These are phyloP conservation scores for Rhegmatorhina hoffmannsi DNA, from an alignment of 2,113 vertebrate species.

Conservation along the genomic window DNA sequence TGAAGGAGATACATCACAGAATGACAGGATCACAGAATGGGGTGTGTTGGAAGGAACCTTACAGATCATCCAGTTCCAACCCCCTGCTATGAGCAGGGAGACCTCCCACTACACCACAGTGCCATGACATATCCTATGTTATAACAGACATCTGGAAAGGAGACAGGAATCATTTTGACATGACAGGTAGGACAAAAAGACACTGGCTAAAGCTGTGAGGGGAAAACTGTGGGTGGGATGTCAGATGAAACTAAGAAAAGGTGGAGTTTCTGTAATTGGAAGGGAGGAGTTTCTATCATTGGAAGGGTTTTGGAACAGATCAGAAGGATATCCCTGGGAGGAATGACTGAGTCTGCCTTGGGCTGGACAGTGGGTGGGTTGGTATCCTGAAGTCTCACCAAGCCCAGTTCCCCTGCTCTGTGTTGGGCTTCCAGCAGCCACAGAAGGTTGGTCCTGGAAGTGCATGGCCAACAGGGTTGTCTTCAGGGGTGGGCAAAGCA, in stretches of 20 bases:
- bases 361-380: not conserved
- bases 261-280: accelerated
- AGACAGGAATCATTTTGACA: not conserved
- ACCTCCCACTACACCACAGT: not conserved
- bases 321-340: not conserved
- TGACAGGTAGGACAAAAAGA: not conserved
- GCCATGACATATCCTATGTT: accelerated
- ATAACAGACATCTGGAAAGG: not conserved
- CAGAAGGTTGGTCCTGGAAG: not conserved
- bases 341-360: not conserved
- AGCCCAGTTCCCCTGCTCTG: not conserved
- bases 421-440: not conserved
- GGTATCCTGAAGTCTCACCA: not conserved
- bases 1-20: not conserved
- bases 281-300: accelerated
- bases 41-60: not conserved
- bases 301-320: not conserved
- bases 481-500: not conserved
- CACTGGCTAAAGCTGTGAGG: not conserved
- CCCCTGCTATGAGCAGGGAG: not conserved
- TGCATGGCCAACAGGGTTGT: not conserved
- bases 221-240: not conserved
- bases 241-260: not conserved
- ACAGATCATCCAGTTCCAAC: not conserved
- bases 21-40: not conserved